Evolutionary conservation across 2,888 invertebrate genomes (phyloP), one percentile per base, ranked within the genome.

Genomic region (Coleophora deauratella): DNA sequence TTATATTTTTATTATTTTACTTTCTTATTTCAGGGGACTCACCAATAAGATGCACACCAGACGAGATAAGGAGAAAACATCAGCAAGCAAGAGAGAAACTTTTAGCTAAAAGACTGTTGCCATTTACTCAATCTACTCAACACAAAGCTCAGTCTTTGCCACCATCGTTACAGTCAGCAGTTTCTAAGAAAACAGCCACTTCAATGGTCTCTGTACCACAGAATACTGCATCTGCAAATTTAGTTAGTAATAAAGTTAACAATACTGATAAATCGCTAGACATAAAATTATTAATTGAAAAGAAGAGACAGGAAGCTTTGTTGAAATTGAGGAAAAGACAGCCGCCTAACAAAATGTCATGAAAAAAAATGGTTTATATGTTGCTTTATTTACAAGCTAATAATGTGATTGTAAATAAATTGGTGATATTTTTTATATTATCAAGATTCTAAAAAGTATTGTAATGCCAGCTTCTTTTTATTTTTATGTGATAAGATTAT

Each of bases 21-120:
- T 10, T 32, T 35, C 27, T 58, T 64, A 66, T 9, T 8, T 42
- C 51, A 49, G 77, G 62, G 6, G 76, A 80, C 52, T 80, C 81
- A 9, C 80, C 84, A 13, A 75, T 79, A 50, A 71, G 72, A 59
- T 88, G 87, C 54, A 87, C 88, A 14, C 85, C 87, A 31, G 87
- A 88, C 47, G 89, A 90, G 71, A 91, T 91, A 38, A 88, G 89
- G 60, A 86, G 72, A 55, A 91, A 91, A 54, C 85, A 88, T 46
- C 66, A 82, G 46, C 84, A 87, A 54, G 91, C 91, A 1, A 74
- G 87, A 61, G 89, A 88, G 55, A 89, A 81, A 57, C 71, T 90
- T 11, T 66, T 88, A 50, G 86, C 87, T 1, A 90, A 88, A 62
- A 66, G 80, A 38, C 66, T 71, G 8, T 51, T 85, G 11, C 82